phyloP scores from a whole-genome alignment of 2,888 invertebrate species.

The Netelia fuscicornis region DNA sequence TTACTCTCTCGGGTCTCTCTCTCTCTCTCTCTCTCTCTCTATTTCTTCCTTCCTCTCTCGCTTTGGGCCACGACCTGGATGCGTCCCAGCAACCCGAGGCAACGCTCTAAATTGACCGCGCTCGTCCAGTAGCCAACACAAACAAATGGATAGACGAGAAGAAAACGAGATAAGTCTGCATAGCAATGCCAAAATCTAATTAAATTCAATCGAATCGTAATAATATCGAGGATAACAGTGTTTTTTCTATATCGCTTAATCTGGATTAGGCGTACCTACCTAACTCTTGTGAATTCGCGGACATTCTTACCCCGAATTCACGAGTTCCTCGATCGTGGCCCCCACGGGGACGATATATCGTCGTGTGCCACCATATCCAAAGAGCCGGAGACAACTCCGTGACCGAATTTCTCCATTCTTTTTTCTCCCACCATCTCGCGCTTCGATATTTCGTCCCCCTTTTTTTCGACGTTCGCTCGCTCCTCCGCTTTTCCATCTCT shows the following conservation, averaged over 20 bases:
- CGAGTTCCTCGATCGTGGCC: slow-evolving; percentile 30
- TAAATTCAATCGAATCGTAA: neutral
- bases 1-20: slow-evolving; percentile 11
- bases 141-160: slow-evolving; percentile 27
- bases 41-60: slow-evolving; percentile 29
- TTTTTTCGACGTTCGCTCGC: slow-evolving; percentile 33
- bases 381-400: slow-evolving; percentile 55
- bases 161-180: neutral
- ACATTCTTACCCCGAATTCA: slow-evolving; percentile 16
- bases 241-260: neutral
- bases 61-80: slow-evolving; percentile 50
- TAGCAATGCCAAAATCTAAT: slow-evolving; percentile 12
- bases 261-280: slow-evolving; percentile 2
- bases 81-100: slow-evolving; percentile 25
- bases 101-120: slow-evolving; percentile 39
- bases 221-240: neutral
- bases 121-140: slow-evolving; percentile 52
- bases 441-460: slow-evolving; percentile 1
- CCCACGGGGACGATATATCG: slow-evolving; percentile 24
- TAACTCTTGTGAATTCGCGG: no score
- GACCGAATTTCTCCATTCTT: slow-evolving; percentile 68
- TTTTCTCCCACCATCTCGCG: slow-evolving; percentile 1
- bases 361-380: slow-evolving; percentile 36
- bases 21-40: slow-evolving; percentile 13
- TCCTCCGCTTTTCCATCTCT: slow-evolving; percentile 61